These are phyloP conservation scores for Kuschelorhynchus macadamiae DNA, from an alignment of 2,888 invertebrate species.

Conservation along the genomic window DNA sequence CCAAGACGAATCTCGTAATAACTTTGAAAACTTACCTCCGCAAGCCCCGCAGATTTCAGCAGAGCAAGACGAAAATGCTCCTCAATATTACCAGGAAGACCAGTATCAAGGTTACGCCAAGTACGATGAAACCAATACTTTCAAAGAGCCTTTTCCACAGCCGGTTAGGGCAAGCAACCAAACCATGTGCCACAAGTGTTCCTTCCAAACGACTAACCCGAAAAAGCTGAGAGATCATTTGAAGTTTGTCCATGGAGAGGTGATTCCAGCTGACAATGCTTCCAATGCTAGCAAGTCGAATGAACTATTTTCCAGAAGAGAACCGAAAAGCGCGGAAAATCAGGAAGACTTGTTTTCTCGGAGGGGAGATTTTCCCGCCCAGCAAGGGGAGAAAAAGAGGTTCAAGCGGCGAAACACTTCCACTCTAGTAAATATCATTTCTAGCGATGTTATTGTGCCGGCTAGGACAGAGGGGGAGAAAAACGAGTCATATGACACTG, in stretches of 20 bases:
- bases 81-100: conserved; percentile 19
- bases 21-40: conserved; percentile 2
- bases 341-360: conserved; percentile 40
- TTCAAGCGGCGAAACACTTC: conserved; percentile 42
- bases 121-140: conserved; percentile 22
- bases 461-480: conserved; percentile 7
- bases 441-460: conserved; percentile 26
- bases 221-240: conserved; percentile 45
- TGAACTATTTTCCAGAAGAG: conserved; percentile 43
- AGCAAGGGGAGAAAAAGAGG: conserved; percentile 3
- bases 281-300: not conserved
- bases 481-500: not conserved
- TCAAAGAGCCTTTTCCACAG: conserved; percentile 18
- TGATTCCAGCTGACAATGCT: not conserved
- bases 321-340: conserved; percentile 15
- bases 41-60: conserved; percentile 13
- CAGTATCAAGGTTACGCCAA: conserved; percentile 12
- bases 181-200: conserved; percentile 44
- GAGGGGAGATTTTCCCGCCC: conserved; percentile 12
- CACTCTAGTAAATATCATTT: conserved; percentile 32
- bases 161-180: conserved; percentile 6
- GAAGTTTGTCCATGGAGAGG: conserved; percentile 48
- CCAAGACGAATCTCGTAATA: conserved; percentile 4
- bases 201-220: conserved; percentile 44
- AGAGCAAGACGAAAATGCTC: not conserved